Evolutionary conservation across 2,113 vertebrate species (phyloP).

Genomic region (Natator depressus): DNA sequence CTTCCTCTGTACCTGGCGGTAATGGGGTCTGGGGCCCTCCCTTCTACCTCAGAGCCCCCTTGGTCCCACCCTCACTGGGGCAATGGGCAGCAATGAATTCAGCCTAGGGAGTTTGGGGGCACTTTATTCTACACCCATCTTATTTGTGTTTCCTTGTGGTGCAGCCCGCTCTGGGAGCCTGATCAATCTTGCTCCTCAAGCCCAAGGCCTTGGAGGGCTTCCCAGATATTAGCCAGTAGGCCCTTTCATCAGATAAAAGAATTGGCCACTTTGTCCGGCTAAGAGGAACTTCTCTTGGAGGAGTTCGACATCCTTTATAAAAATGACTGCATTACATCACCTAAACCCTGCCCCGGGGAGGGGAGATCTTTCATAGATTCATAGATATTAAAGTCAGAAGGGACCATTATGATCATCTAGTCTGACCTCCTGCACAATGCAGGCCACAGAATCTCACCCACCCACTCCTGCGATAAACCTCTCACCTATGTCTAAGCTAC

Average conservation of each 20-base stretch:
- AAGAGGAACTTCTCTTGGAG: neutral
- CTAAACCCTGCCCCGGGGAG: neutral
- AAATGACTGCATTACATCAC: neutral
- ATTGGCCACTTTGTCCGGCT: neutral
- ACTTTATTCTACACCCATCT: neutral
- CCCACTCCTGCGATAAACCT: too few relatives aligned
- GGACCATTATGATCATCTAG: too few relatives aligned
- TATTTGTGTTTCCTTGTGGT: neutral
- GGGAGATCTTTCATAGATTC: neutral
- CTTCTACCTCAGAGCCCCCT: neutral
- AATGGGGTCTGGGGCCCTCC: neutral
- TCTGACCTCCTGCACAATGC: too few relatives aligned
- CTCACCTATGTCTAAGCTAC: too few relatives aligned
- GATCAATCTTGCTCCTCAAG: neutral
- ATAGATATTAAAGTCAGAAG: too few relatives aligned
- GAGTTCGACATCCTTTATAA: neutral
- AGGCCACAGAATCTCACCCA: too few relatives aligned
- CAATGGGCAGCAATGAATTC: neutral
- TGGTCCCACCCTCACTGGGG: too few relatives aligned
- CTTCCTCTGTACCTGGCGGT: neutral
- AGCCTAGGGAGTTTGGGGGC: neutral
- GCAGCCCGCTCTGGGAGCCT: neutral
- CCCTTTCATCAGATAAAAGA: neutral
- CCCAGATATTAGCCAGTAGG: neutral
- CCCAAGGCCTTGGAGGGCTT: too few relatives aligned